Conservation (phyloP, 2,797 vertebrate genomes). For the Siniperca undulata region DNA sequence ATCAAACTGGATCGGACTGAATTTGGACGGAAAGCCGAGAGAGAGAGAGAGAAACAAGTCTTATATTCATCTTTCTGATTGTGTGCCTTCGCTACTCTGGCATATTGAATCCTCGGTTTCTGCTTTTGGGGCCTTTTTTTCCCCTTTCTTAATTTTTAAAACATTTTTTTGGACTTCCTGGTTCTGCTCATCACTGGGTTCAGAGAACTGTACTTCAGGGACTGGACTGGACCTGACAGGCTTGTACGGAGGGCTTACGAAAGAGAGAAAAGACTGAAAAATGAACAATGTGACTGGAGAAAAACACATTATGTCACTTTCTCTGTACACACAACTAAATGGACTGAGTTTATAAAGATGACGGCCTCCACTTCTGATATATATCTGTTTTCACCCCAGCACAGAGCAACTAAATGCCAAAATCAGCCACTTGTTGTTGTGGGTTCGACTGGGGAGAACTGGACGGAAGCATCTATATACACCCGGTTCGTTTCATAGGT, state of each 20-base stretch:
- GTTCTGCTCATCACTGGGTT: slow-evolving; percentile 32
- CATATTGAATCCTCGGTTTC: slow-evolving; percentile 63
- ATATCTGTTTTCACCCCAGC: slow-evolving; percentile 26
- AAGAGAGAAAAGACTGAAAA: slow-evolving; percentile 22
- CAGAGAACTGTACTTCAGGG: slow-evolving; percentile 41
- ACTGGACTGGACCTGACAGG: slow-evolving; percentile 22
- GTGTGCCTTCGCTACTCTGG: slow-evolving; percentile 80
- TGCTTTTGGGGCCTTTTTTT: slow-evolving; percentile 43
- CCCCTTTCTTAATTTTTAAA: background rate
- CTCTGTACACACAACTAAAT: slow-evolving; percentile 33
- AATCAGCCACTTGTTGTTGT: slow-evolving; percentile 30
- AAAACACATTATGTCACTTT: slow-evolving; percentile 26
- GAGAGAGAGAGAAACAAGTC: slow-evolving; percentile 42
- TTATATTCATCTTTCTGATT: slow-evolving; percentile 66
- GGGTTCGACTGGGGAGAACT: slow-evolving; percentile 37
- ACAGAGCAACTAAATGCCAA: slow-evolving; percentile 50
- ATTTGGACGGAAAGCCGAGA: slow-evolving; percentile 34
- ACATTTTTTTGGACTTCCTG: slow-evolving; percentile 24
- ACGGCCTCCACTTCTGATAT: background rate
- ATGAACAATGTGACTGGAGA: slow-evolving; percentile 18
- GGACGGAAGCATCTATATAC: slow-evolving; percentile 52
- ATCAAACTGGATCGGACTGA: slow-evolving; percentile 50
- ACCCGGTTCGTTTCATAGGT: slow-evolving; percentile 53
- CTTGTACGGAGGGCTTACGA: background rate
- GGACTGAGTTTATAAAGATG: slow-evolving; percentile 37